Evolutionary conservation across 2,113 vertebrate species (phyloP).

Genomic region (Pampusana beccarii): DNA sequence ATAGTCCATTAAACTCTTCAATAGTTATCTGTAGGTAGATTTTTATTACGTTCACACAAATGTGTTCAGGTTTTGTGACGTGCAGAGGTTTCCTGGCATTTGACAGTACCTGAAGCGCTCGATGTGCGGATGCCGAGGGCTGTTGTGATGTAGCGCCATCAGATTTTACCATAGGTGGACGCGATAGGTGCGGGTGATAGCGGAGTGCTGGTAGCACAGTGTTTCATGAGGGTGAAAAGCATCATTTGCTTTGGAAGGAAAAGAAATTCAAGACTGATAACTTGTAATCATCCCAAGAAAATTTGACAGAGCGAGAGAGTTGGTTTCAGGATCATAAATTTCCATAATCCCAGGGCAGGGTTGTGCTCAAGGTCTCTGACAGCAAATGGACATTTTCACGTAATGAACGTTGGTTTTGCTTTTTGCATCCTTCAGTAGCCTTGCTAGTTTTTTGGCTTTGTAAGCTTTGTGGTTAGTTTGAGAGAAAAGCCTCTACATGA

Average conservation of each 20-base stretch:
- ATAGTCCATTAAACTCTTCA: neutral
- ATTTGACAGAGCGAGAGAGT: neutral
- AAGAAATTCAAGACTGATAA: neutral
- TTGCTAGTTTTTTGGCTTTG: neutral
- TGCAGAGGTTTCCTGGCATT: neutral
- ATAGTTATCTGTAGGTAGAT: neutral
- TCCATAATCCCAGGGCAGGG: fast-evolving
- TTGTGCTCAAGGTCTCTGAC: neutral
- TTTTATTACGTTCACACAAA: neutral
- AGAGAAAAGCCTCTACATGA: neutral
- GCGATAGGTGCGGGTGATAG: neutral
- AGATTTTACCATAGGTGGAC: neutral
- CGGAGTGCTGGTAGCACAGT: neutral
- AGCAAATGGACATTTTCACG: neutral
- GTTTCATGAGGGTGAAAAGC: neutral
- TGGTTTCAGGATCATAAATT: neutral
- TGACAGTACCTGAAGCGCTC: neutral
- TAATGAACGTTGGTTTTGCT: neutral
- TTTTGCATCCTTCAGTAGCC: neutral
- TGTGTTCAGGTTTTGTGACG: neutral
- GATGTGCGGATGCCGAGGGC: neutral
- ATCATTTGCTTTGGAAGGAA: neutral
- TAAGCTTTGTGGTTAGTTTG: neutral
- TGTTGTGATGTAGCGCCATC: neutral
- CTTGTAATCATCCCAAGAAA: neutral